phyloP scores from a whole-genome alignment of 2,888 invertebrate genomes.

The Megalurothrips usitatus region DNA sequence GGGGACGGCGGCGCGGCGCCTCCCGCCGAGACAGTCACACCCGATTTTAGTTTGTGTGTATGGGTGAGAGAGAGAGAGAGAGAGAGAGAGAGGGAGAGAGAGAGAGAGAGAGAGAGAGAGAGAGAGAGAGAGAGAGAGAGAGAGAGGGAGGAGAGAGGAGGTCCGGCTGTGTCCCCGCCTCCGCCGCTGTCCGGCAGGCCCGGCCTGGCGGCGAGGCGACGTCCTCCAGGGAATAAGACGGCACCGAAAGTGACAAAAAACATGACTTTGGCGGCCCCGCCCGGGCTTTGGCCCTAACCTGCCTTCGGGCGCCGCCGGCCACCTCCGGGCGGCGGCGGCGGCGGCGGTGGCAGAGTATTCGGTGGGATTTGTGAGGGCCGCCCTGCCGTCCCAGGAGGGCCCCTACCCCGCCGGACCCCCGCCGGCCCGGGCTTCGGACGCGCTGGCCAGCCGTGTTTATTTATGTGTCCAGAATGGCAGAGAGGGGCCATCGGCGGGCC shows the following conservation, averaged over 20 bases:
- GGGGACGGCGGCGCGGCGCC: no score
- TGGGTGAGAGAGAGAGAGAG: no score
- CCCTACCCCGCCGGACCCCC: neutral
- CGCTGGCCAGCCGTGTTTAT: constrained; percentile 5
- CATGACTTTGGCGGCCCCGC: neutral
- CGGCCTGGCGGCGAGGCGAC: no score
- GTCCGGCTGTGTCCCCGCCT: neutral
- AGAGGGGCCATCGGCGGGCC: neutral
- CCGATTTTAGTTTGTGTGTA: no score
- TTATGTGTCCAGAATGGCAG: constrained; percentile 6
- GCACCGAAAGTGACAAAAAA: constrained; percentile 3
- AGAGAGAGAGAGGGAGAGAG: no score
- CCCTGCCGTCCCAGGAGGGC: no score
- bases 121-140: no score
- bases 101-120: no score
- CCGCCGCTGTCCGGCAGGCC: neutral
- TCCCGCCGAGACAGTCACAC: no score
- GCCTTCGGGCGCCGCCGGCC: neutral
- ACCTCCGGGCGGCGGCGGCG: neutral
- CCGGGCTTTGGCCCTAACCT: no score
- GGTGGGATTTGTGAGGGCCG: neutral
- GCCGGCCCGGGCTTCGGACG: neutral
- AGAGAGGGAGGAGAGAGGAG: neutral
- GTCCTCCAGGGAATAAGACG: neutral
- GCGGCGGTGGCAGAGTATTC: neutral